Evolutionary conservation across 1,140 invertebrate genomes (phyloP), one percentile per base, ranked within the genome.

Genomic region (Drosophila azteca): DNA sequence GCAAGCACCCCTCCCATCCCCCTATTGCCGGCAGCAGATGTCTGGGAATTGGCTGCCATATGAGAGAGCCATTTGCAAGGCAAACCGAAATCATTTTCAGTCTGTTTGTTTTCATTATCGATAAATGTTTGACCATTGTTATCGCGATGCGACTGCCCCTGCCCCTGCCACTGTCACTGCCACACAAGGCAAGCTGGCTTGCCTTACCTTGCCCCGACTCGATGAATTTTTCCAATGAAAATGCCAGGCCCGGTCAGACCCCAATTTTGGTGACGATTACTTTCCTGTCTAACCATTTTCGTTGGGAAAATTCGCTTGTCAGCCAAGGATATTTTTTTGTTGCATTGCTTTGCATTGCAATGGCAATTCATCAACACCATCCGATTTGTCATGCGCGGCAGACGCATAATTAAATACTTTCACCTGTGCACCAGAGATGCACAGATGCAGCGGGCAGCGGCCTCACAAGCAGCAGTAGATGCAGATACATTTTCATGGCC

Each of bases 401-500:
- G 82, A 77, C 69, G 78, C 65, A 85, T 85, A 82, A 85, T 85
- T 85, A 85, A 85, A 85, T 87, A 85, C 82, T 85, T 85, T 85
- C 82, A 88, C 82, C 82, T 85, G 69, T 59, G 50, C 39, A n/a
- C 53, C 11, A 17, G 39, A 39, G 35, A 39, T 39, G 35, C 11
- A 39, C 35, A 39, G 5, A 13, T 39, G 31, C 31, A 35, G 31
- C 43, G 48, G n/a, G 6, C 20, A 52, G 43, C n/a, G n/a, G n/a
- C n/a, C n/a, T n/a, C n/a, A n/a, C n/a, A n/a, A n/a, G n/a, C 68
- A 68, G 43, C 44, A 41, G 49, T 48, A 69, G 58, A 74, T 79
- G 80, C 67, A 76, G 54, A 81, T 64, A 58, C 48, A 61, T 59
- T 67, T 87, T 85, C 78, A 85, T 85, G 82, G 82, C 74, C 82